Base-by-base conservation (phyloP, 2,797 vertebrate genomes). In the Acanthurus lineatus region DNA sequence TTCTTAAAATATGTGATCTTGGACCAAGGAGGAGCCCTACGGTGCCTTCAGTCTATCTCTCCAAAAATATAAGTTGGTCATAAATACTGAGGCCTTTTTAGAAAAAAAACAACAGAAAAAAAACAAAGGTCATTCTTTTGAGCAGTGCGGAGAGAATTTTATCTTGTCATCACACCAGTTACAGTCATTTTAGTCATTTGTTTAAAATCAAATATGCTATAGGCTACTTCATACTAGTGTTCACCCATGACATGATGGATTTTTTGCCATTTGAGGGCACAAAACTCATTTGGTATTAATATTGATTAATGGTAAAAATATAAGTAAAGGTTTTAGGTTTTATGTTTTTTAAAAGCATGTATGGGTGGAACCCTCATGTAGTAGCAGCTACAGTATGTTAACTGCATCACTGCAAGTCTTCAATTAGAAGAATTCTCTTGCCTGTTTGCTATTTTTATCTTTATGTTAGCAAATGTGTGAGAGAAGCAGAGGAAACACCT, bases 401-500 rank as follows among this genome's bases (percentile, higher is more conserved):
- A 63, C 22, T 65, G 28, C 32, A n/a, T 8, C 14, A 11, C 62
- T 71, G 53, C 56, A 61, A 85, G 25, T 75, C 80, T 83, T 85
- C 74, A 87, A 83, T 89, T 90, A 89, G 63, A 75, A 79, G 72
- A 77, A 76, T 77, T 84, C 66, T 85, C 86, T 81, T 38, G 1
- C 32, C 40, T 52, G 59, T 73, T 72, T 65, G 62, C 86, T 91
- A 92, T 92, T 91, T 93, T 84, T 87, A 76, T 69, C 86, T 58
- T 62, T 15, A 68, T 42, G 85, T 85, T 73, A 52, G 49, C 38
- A 44, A 77, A 40, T 42, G 70, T 84, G 86, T 77, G 81, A 88
- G 69, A 80, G 85, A 72, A 79, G 74, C 76, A 85, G 78, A 90
- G 89, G 91, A 89, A 91, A 90, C 91, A 91, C 91, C 90, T 81